These are phyloP conservation scores for Oscheius sp. DNA, from an alignment of 2,888 invertebrate species.

Conservation along the genomic window DNA sequence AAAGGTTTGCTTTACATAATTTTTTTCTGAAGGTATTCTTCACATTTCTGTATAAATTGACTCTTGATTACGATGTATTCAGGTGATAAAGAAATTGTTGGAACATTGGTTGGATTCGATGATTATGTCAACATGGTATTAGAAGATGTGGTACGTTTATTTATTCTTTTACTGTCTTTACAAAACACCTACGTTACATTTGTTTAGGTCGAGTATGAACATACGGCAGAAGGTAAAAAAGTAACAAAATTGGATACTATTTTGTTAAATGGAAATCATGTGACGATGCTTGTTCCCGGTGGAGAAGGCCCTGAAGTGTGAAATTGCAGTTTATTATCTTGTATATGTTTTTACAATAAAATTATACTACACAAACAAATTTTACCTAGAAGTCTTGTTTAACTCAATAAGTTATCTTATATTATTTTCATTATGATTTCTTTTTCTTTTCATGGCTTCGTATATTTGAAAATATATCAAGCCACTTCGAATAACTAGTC, in stretches of 20 bases:
- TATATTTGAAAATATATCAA: background rate
- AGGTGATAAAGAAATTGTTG: constrained; percentile 95
- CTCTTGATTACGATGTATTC: background rate
- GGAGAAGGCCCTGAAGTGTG: constrained; percentile 72
- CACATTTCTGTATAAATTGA: background rate
- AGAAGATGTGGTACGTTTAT: constrained; percentile 33
- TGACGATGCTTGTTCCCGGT: constrained; percentile 83
- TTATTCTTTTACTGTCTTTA: background rate
- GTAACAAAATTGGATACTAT: constrained; percentile 92
- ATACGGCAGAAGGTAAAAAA: constrained; percentile 89
- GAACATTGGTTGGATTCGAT: constrained; percentile 84
- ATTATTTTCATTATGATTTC: background rate
- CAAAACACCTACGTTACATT: background rate
- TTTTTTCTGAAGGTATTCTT: background rate
- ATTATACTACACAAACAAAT: background rate
- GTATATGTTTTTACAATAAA: background rate
- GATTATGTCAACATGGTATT: constrained; percentile 71
- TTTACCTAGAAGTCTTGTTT: background rate
- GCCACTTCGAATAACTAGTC: background rate
- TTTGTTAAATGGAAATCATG: constrained; percentile 96
- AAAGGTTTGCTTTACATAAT: constrained; percentile 76
- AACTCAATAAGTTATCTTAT: background rate
- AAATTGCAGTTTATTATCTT: constrained; percentile 20
- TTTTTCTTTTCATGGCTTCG: background rate
- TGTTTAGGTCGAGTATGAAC: constrained; percentile 78